Base-by-base conservation (phyloP, 2,888 invertebrate genomes). In the Hedya salicella region DNA sequence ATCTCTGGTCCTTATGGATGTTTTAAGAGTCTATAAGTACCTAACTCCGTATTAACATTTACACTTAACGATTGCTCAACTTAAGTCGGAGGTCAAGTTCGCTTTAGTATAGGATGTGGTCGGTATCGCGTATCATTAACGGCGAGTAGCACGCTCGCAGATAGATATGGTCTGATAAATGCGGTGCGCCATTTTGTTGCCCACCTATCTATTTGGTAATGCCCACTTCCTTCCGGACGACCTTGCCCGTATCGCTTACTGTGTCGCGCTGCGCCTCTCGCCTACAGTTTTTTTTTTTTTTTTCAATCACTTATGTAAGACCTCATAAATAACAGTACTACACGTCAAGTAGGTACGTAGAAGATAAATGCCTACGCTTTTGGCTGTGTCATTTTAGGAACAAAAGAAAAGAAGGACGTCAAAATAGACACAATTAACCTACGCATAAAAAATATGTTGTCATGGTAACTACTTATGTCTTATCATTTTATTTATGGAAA, bases 111-210 rank as follows among this genome's bases (percentile, higher is more conserved):
- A 39, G 19, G 60, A 21, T 49, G 21, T 49, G 32, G 73, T 71
- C 69, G 70, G 74, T 80, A 83, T 83, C 79, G 77, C 74, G 70
- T 75, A 77, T 76, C 79, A 77, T 83, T 78, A 76, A 73, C 16
- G 17, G 71, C 70, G 71, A 73, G 73, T 77, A 70, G 77, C 74
- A 73, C 74, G 76, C 73, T 68, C 69, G 71, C 72, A 82, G 87
- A 87, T 87, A 82, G 87, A 87, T 87, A 86, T 78, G 80, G 81
- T 76, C 82, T 83, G 85, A 87, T 87, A 82, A 86, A 83, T 83
- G 81, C 73, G 79, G 77, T 70, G 71, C 78, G 78, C 76, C 78
- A 78, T 77, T 79, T 80, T 76, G 76, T 71, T 61, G 71, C 78
- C 75, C 78, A 82, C 82, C 86, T 85, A 85, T 87, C 85, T 86